Conservation (phyloP, 37 sponge, comb jelly and placozoan species). For the Lycopodina hypogea region DNA sequence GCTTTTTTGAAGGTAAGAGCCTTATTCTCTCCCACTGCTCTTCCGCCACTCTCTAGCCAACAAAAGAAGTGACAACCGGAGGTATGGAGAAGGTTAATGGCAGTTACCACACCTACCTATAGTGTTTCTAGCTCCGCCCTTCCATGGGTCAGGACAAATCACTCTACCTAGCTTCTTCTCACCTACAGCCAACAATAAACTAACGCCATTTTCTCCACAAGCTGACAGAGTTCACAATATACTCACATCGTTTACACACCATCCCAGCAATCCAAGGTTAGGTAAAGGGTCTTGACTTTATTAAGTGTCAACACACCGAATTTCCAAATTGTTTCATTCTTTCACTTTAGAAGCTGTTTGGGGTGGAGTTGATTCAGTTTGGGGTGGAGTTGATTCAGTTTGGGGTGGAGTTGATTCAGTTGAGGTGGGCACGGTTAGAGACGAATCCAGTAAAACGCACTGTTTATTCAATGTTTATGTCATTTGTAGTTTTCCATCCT, state of each 20-base stretch:
- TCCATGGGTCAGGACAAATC: conserved; percentile 93
- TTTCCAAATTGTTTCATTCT: too few relatives aligned
- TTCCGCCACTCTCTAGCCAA: conserved; percentile 67
- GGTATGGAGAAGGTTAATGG: too few relatives aligned
- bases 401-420: too few relatives aligned
- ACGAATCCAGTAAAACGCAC: too few relatives aligned
- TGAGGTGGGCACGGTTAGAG: too few relatives aligned
- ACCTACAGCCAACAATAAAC: conserved; percentile 40
- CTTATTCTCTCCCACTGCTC: conserved; percentile 89
- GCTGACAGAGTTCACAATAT: not conserved
- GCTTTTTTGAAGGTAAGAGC: conserved; percentile 81
- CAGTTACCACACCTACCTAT: conserved; percentile 60
- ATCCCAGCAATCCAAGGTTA: conserved; percentile 9
- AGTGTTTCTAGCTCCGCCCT: conserved; percentile 85
- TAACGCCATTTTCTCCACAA: not conserved
- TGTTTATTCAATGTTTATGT: too few relatives aligned
- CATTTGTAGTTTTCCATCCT: too few relatives aligned
- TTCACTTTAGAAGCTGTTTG: too few relatives aligned
- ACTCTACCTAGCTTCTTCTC: conserved; percentile 91
- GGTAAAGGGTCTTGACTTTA: not conserved
- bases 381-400: too few relatives aligned
- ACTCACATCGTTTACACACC: conserved; percentile 51
- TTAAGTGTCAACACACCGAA: too few relatives aligned
- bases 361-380: too few relatives aligned
- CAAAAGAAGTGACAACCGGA: too few relatives aligned